Evolutionary conservation across 2,888 invertebrate species (phyloP).

Genomic region (Pseudolycoriella hygida): DNA sequence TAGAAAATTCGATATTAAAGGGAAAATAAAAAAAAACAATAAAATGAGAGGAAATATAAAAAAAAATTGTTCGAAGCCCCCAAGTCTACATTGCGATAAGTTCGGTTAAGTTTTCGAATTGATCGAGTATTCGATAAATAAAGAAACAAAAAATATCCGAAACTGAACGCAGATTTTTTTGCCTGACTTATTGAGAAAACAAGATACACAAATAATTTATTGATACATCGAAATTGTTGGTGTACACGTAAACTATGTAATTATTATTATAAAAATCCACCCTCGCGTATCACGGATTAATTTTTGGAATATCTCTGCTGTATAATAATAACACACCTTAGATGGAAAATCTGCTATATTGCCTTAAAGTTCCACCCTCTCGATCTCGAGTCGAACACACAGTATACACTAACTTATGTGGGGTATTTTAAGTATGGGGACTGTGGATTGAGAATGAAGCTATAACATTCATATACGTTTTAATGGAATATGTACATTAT

Average conservation of each 20-base stretch:
- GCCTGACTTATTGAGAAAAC: too few species aligned
- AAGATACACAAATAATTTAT: too few species aligned
- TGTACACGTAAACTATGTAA: neutral
- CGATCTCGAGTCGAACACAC: neutral
- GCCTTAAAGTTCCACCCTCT: constrained; percentile 6
- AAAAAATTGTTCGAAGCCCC: neutral
- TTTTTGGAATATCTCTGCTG: neutral
- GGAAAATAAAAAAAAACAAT: neutral
- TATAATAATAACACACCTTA: neutral
- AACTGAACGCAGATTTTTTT: too few species aligned
- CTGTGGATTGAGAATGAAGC: neutral
- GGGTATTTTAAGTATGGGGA: neutral
- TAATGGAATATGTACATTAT: constrained; percentile 1
- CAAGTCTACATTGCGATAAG: too few species aligned
- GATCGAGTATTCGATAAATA: too few species aligned
- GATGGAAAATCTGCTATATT: neutral
- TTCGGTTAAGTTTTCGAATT: too few species aligned
- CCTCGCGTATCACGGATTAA: neutral
- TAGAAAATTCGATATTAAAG: neutral
- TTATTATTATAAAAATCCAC: neutral
- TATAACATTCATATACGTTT: neutral
- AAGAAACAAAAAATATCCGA: too few species aligned
- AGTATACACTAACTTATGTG: neutral
- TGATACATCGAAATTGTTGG: neutral
- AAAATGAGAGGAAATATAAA: neutral